phyloP scores from a whole-genome alignment of 2,113 vertebrate genomes.

The Mesocricetus auratus region DNA sequence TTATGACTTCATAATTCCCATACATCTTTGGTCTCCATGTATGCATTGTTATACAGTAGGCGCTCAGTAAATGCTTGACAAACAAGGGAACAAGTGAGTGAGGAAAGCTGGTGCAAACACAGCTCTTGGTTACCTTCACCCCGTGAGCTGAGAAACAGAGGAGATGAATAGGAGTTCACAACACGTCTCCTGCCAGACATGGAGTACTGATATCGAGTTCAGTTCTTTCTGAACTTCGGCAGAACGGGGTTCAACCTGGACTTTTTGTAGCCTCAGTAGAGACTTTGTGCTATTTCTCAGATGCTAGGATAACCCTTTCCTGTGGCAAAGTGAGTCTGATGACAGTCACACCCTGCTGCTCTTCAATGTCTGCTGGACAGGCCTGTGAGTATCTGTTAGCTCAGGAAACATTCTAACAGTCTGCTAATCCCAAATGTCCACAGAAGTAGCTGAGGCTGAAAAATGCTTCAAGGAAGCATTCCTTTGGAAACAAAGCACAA shows the following conservation, averaged over 20 bases:
- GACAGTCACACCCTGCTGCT: fast-evolving
- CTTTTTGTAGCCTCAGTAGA: neutral
- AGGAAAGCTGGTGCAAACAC: neutral
- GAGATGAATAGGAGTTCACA: fast-evolving
- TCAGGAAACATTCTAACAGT: neutral
- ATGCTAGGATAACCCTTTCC: neutral
- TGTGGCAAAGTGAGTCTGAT: neutral
- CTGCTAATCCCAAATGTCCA: constrained; percentile 31
- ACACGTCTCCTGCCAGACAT: neutral
- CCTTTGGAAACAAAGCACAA: neutral
- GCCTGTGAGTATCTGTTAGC: neutral
- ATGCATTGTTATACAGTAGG: neutral
- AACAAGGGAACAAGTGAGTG: neutral
- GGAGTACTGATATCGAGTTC: neutral
- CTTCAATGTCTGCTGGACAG: neutral
- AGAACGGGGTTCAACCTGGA: neutral
- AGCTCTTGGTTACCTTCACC: neutral
- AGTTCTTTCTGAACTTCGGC: too few relatives aligned
- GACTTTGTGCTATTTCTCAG: neutral
- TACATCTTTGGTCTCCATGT: fast-evolving
- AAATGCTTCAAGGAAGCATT: neutral
- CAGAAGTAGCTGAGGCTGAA: neutral
- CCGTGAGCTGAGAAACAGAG: neutral
- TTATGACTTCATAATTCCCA: too few relatives aligned
- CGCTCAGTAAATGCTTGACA: neutral